These are phyloP conservation scores for Sceliomorpha sp. DNA, from an alignment of 2,888 invertebrate species.

Conservation along the genomic window DNA sequence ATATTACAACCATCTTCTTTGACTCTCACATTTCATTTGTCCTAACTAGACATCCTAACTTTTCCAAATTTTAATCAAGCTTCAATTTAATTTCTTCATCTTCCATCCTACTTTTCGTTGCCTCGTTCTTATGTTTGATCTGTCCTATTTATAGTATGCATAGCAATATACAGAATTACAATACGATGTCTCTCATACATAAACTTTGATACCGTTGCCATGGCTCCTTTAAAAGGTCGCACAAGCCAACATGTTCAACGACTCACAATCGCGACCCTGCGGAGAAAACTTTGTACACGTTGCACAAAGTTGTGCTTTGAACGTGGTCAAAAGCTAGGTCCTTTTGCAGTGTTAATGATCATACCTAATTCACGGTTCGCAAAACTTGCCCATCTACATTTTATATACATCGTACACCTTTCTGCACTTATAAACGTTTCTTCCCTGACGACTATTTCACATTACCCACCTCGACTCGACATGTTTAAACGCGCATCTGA, in stretches of 20 bases:
- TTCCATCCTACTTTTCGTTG: too few species aligned
- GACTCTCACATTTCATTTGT: too few species aligned
- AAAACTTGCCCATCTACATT: constrained; percentile 30
- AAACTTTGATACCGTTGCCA: constrained; percentile 22
- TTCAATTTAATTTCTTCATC: too few species aligned
- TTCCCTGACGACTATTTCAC: not conserved
- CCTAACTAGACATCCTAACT: too few species aligned
- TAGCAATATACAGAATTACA: not conserved
- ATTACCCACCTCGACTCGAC: not conserved
- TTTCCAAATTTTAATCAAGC: too few species aligned
- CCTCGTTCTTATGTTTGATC: too few species aligned
- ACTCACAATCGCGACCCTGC: constrained; percentile 50
- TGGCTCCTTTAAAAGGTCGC: constrained; percentile 20
- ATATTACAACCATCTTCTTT: too few species aligned
- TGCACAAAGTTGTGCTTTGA: constrained; percentile 55
- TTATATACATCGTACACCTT: constrained; percentile 27
- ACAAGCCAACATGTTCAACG: constrained; percentile 10
- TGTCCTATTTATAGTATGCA: not conserved
- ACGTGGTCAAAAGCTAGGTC: constrained; percentile 51
- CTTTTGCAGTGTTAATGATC: constrained; percentile 51
- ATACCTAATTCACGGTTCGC: constrained; percentile 52
- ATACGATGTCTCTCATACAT: constrained; percentile 18
- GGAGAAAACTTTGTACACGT: constrained; percentile 42
- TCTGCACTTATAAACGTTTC: not conserved
- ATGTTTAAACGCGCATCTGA: too few species aligned